Evolutionary conservation across 1,140 invertebrate species (phyloP), one percentile per base, ranked within the genome.

Genomic region (Sycophaga agraensis): DNA sequence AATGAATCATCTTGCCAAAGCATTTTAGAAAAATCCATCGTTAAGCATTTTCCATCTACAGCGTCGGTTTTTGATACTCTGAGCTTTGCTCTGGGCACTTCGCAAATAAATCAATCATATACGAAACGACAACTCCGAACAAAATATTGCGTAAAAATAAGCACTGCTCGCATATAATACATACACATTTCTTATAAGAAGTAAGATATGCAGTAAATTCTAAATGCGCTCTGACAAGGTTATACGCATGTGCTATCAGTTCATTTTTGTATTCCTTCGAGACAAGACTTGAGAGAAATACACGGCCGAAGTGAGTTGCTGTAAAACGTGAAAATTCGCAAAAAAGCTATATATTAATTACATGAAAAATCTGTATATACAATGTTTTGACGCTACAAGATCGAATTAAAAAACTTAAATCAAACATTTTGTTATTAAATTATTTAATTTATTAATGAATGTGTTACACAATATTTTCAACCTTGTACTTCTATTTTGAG

Each of bases 291-390:
- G 4, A 28, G 14, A 28, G 4, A 28, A 7, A 21, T 0, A 1
- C 5, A 46, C 21, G 16, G 21, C 11, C 16, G 2, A 34, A 12
- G 19, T 9, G 21, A 35, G 16, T 21, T 17, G 46, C 2, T 35
- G 26, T 28, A 8, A 11, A 35, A 7, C 21, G 43, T 16, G 40
- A 39, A 57, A 24, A 45, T 28, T 16, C 16, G 21, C 43, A 26
- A 31, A 42, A 40, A 28, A 31, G 16, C 45, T 22, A 21, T 42
- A 37, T 46, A 48, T 40, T 26, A 54, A 49, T 46, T 31, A 56
- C 26, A 49, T 46, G 63, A 50, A 42, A 57, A 56, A 37, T 56
- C 45, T 63, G 51, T 46, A 59, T 63, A 59, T 57, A 61, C 62
- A 19, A 51, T 54, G 51, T 63, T 51, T 63, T 50, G n/a, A n/a